These are phyloP conservation scores for Catocala sponsa DNA, from an alignment of 2,888 invertebrate genomes.

Conservation along the genomic window DNA sequence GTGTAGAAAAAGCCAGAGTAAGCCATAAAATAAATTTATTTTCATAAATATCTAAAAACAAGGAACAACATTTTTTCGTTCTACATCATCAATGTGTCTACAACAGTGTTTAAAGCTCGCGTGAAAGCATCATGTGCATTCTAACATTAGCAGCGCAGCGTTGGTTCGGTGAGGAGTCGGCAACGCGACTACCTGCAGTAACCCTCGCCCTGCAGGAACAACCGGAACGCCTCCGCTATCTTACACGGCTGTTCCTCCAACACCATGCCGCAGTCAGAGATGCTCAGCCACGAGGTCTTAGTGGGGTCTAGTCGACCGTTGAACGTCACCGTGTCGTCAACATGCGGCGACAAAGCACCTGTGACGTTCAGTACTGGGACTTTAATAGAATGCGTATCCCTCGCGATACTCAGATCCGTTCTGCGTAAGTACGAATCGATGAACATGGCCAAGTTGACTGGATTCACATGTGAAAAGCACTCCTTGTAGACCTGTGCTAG, in stretches of 20 bases:
- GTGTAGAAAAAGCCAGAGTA: slow-evolving; percentile 58
- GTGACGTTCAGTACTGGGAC: slow-evolving; percentile 98
- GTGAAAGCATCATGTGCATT: slow-evolving; percentile 84
- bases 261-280: slow-evolving; percentile 99
- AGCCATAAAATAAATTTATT: slow-evolving; percentile 85
- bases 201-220: slow-evolving; percentile 99
- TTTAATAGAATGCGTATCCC: slow-evolving; percentile 89
- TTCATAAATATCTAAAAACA: slow-evolving; percentile 80
- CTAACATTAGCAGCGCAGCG: slow-evolving; percentile 74
- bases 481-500: slow-evolving; percentile 97
- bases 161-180: slow-evolving; percentile 50
- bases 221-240: slow-evolving; percentile 98
- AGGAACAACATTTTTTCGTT: slow-evolving; percentile 76
- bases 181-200: slow-evolving; percentile 92
- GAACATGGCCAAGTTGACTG: slow-evolving; percentile 97
- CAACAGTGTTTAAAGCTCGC: slow-evolving; percentile 85
- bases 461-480: slow-evolving; percentile 97
- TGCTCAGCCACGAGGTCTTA: slow-evolving; percentile 99
- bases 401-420: slow-evolving; percentile 95
- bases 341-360: slow-evolving; percentile 97
- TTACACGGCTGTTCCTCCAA: slow-evolving; percentile 99
- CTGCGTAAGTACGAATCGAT: slow-evolving; percentile 98
- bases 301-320: slow-evolving; percentile 98
- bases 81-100: slow-evolving; percentile 82
- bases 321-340: slow-evolving; percentile 98